These are phyloP conservation scores for Laspeyria flexula DNA, from an alignment of 2,888 invertebrate species.

Conservation along the genomic window DNA sequence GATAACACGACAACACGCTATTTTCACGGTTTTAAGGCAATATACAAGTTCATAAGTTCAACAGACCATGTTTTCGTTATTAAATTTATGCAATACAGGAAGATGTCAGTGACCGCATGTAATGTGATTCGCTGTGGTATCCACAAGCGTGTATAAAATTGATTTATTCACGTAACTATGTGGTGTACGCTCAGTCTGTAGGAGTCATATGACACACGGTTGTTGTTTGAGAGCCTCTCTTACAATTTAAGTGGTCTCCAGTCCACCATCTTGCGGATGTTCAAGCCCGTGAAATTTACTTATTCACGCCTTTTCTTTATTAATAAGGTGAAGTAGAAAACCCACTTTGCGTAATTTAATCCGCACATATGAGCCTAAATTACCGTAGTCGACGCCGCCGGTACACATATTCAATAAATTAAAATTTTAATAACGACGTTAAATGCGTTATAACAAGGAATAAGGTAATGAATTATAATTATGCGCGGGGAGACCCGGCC, in stretches of 20 bases:
- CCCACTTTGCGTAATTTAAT: slow-evolving; percentile 34
- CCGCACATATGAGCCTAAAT: slow-evolving; percentile 28
- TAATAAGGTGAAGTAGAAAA: slow-evolving; percentile 20
- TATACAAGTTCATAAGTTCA: slow-evolving; percentile 24
- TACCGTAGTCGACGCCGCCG: slow-evolving; percentile 13
- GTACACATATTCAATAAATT: slow-evolving; percentile 44
- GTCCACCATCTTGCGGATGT: slow-evolving; percentile 10
- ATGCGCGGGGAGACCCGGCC: slow-evolving; percentile 61
- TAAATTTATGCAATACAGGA: slow-evolving; percentile 71
- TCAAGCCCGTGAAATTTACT: slow-evolving; percentile 21
- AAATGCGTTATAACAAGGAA: slow-evolving; percentile 59
- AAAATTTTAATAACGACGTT: slow-evolving; percentile 52
- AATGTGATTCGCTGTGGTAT: slow-evolving; percentile 76
- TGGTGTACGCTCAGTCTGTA: slow-evolving; percentile 40
- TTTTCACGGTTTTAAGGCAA: slow-evolving; percentile 20
- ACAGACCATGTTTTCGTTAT: slow-evolving; percentile 44
- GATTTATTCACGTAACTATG: slow-evolving; percentile 64
- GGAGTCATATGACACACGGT: slow-evolving; percentile 31
- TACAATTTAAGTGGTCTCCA: slow-evolving; percentile 23
- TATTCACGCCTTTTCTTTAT: slow-evolving; percentile 21
- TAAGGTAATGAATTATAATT: slow-evolving; percentile 80
- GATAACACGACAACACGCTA: slow-evolving; percentile 27
- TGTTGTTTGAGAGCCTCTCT: slow-evolving; percentile 34
- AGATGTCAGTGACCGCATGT: slow-evolving; percentile 79
- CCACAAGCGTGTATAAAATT: slow-evolving; percentile 73